phyloP scores from a whole-genome alignment of 2,888 invertebrate genomes.

The Amblyjoppa fuscipennis region DNA sequence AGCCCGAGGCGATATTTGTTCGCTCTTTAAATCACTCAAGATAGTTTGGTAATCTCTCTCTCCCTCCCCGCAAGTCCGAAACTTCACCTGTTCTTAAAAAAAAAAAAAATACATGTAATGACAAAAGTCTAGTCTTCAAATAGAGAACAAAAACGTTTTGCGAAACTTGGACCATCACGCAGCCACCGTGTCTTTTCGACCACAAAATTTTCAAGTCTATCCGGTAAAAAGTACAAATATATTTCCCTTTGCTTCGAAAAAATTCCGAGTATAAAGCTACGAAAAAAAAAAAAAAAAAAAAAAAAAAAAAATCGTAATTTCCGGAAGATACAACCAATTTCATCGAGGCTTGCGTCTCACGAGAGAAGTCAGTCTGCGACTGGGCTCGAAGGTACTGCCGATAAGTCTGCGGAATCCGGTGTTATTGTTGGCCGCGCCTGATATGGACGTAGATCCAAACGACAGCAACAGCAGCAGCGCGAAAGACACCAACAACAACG shows the following conservation, averaged over 20 bases:
- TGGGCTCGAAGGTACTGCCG: background rate
- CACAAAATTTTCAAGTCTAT: constrained; percentile 59
- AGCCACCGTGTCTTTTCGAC: constrained; percentile 18
- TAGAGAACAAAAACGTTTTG: constrained; percentile 18
- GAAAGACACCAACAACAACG: constrained; percentile 66
- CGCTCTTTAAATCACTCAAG: constrained; percentile 78
- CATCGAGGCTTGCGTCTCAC: background rate
- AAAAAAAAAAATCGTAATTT: background rate
- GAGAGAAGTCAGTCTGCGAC: background rate
- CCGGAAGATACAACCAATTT: constrained; percentile 3
- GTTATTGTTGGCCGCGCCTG: constrained; percentile 43
- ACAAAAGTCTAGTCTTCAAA: constrained; percentile 10
- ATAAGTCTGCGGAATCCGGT: constrained; percentile 11
- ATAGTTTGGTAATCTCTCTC: constrained; percentile 73
- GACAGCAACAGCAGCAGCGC: constrained; percentile 64
- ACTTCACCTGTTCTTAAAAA: background rate
- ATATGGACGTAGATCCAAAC: constrained; percentile 79
- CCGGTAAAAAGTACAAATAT: background rate
- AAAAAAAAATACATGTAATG: constrained; percentile 6
- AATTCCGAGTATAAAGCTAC: background rate
- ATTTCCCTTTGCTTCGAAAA: background rate
- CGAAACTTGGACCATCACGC: background rate
- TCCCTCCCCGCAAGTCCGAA: constrained; percentile 60
- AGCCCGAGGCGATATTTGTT: constrained; percentile 78
- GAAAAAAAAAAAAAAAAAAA: background rate